phyloP scores from a whole-genome alignment of 2,797 vertebrate species.

The Pachyuromys duprasi region DNA sequence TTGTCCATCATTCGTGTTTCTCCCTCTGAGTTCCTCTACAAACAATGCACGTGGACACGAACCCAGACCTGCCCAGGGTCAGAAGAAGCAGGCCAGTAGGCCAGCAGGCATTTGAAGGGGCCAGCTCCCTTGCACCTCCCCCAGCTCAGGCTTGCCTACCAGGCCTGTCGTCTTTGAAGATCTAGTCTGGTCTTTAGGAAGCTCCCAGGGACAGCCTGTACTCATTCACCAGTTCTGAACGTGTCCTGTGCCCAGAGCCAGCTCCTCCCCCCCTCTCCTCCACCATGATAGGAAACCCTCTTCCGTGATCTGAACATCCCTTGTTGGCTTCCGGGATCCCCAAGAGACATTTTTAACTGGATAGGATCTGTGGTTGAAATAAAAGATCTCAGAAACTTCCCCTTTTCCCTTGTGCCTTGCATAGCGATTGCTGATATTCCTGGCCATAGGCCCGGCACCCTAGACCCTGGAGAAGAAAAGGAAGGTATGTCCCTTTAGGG shows the following conservation, averaged over 20 bases:
- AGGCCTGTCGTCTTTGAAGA: not conserved
- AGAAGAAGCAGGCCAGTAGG: not conserved
- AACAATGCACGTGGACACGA: not conserved
- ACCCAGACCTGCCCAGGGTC: not conserved
- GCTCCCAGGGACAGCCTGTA: not conserved
- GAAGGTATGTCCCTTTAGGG: accelerated
- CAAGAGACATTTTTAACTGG: slow-evolving; percentile 36
- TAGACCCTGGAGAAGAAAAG: not conserved
- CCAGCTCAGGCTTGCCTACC: not conserved
- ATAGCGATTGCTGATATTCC: not conserved
- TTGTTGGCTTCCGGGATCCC: slow-evolving; percentile 16
- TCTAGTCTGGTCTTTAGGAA: not conserved
- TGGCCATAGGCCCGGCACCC: not conserved
- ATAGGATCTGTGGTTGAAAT: slow-evolving; percentile 60
- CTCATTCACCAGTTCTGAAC: not conserved
- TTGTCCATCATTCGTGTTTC: accelerated
- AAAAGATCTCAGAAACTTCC: slow-evolving; percentile 62
- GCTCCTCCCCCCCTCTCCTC: not conserved
- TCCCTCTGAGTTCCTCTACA: not conserved
- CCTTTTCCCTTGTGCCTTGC: not conserved
- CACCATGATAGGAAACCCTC: not conserved
- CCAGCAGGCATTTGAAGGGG: not conserved
- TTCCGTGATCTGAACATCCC: not conserved
- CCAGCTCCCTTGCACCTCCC: not conserved
- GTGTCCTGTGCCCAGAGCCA: not conserved